Conservation (phyloP, 2,888 invertebrate species). For the Halocaridina rubra region DNA sequence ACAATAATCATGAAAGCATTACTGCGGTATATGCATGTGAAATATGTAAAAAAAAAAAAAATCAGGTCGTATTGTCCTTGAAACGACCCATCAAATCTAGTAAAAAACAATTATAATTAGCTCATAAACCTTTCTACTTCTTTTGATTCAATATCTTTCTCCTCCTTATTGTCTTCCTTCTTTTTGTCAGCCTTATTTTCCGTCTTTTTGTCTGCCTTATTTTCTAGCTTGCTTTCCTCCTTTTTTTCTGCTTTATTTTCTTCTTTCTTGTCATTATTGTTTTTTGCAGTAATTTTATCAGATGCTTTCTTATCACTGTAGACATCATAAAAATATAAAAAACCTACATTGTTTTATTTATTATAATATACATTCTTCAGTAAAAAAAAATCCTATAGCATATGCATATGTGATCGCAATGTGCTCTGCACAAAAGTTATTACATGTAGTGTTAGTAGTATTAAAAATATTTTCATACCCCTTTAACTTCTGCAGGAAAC, state of each 20-base stretch:
- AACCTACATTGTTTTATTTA: too few species aligned
- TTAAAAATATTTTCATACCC: too few species aligned
- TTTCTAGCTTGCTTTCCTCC: not conserved
- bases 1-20: too few species aligned
- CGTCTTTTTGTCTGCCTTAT: not conserved
- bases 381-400: too few species aligned
- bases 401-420: too few species aligned
- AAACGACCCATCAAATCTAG: not conserved
- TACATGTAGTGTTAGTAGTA: too few species aligned
- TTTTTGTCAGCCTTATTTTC: not conserved
- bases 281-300: not conserved
- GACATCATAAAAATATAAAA: not conserved
- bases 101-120: not conserved
- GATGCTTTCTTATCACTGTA: slow-evolving; percentile 26
- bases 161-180: not conserved
- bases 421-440: too few species aligned
- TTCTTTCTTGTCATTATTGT: slow-evolving; percentile 1
- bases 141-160: slow-evolving; percentile 12
- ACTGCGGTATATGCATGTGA: not conserved
- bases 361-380: too few species aligned
- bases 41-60: not conserved
- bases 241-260: not conserved
- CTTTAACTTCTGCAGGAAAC: too few species aligned
- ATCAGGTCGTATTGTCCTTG: slow-evolving; percentile 14
- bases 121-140: slow-evolving; percentile 9